These are phyloP conservation scores for Phyllostomus discolor DNA, from an alignment of 2,113 vertebrate species.

Conservation along the genomic window DNA sequence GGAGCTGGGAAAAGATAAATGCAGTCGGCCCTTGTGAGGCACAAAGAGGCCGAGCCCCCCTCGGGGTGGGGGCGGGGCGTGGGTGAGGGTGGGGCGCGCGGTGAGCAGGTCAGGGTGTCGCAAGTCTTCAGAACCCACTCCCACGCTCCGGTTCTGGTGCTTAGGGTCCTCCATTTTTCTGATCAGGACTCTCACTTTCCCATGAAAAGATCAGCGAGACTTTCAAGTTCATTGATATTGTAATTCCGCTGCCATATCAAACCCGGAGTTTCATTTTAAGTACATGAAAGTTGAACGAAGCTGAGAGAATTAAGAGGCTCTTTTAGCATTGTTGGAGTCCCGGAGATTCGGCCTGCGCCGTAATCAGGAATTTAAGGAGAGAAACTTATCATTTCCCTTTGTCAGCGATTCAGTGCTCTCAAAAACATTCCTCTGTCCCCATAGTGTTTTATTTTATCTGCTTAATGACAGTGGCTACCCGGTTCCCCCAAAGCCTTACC, in stretches of 20 bases:
- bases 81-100: fast-evolving
- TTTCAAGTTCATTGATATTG: background rate
- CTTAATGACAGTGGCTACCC: background rate
- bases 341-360: background rate
- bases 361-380: background rate
- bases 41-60: background rate
- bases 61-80: background rate
- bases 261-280: background rate
- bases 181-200: background rate
- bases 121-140: background rate
- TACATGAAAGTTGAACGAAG: background rate
- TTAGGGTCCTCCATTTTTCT: background rate
- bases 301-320: background rate
- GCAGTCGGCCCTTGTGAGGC: background rate
- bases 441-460: background rate
- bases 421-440: background rate
- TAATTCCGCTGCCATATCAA: background rate
- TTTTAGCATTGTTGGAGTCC: background rate
- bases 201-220: background rate
- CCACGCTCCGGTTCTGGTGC: background rate
- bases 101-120: fast-evolving
- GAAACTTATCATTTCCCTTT: background rate
- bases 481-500: background rate
- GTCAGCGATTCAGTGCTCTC: background rate
- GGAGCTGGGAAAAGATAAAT: background rate